Percentiles rank a stretch among this genome's conserved stretches.
These are phyloP conservation scores for Chunga burmeisteri DNA, from an alignment of 2,113 vertebrate genomes.

Conservation along the genomic window DNA sequence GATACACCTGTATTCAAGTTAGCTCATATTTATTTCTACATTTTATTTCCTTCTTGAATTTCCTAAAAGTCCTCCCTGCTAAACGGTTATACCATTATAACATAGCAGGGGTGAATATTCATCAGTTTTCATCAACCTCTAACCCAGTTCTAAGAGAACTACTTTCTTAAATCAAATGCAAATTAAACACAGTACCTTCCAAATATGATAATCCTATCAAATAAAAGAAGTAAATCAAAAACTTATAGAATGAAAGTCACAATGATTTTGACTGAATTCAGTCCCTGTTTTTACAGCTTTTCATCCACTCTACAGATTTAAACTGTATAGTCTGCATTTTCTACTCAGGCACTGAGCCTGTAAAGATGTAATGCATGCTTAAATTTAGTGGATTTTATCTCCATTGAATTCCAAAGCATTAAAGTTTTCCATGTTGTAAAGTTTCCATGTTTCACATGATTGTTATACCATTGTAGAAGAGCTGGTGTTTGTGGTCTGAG, in stretches of 20 bases:
- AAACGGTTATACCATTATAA: not conserved
- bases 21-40: not conserved
- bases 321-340: not conserved
- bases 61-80: not conserved
- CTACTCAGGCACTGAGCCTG: not conserved
- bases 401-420: not conserved
- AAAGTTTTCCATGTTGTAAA: not conserved
- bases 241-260: not conserved
- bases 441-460: not conserved
- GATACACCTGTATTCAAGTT: not conserved
- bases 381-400: not conserved
- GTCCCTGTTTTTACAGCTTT: not conserved
- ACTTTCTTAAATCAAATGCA: not conserved
- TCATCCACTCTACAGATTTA: not conserved
- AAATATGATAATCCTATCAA: not conserved
- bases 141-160: not conserved
- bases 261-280: not conserved
- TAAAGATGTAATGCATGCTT: not conserved
- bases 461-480: not conserved
- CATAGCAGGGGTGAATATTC: not conserved
- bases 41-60: not conserved
- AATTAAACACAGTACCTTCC: not conserved
- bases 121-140: not conserved
- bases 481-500: not conserved
- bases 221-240: not conserved